phyloP scores from a whole-genome alignment of 2,113 vertebrate species.

The Mastomys natalensis region DNA sequence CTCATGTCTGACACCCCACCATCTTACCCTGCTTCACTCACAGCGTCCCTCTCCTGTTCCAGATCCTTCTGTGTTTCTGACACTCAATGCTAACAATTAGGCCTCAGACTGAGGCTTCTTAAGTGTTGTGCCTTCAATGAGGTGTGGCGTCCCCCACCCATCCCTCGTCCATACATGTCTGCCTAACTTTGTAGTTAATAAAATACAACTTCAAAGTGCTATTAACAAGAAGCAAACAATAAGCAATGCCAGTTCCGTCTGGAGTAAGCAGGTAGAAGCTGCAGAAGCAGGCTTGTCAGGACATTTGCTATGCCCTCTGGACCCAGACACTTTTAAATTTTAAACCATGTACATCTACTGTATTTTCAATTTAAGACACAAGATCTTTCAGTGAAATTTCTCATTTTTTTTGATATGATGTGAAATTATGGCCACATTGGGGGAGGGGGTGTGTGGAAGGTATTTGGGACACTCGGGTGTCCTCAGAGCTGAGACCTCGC shows the following conservation, averaged over 20 bases:
- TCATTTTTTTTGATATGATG: not conserved
- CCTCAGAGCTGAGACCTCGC: not conserved
- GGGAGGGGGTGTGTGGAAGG: not conserved
- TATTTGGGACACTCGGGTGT: not conserved
- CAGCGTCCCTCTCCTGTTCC: not conserved
- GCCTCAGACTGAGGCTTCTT: not conserved
- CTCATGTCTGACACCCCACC: not conserved
- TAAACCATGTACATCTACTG: not conserved
- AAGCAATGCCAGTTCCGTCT: not conserved
- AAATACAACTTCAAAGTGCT: not conserved
- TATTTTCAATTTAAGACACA: not conserved
- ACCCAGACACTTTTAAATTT: too few relatives aligned
- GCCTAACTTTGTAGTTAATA: slow-evolving; percentile 26
- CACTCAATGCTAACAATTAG: not conserved
- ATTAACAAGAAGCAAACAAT: not conserved
- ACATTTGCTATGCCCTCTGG: not conserved
- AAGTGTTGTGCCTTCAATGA: not conserved
- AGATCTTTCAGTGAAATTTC: not conserved
- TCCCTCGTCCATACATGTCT: not conserved
- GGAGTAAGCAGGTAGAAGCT: not conserved
- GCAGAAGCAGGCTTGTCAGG: not conserved
- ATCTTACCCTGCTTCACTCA: accelerated
- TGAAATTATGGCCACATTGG: not conserved
- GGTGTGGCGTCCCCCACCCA: not conserved
- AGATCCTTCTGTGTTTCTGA: not conserved